A percentile compares a stretch with the other conserved stretches of the same genome.
These are phyloP conservation scores for Pedicia rivosa DNA, from an alignment of 2,888 invertebrate genomes.

Conservation along the genomic window DNA sequence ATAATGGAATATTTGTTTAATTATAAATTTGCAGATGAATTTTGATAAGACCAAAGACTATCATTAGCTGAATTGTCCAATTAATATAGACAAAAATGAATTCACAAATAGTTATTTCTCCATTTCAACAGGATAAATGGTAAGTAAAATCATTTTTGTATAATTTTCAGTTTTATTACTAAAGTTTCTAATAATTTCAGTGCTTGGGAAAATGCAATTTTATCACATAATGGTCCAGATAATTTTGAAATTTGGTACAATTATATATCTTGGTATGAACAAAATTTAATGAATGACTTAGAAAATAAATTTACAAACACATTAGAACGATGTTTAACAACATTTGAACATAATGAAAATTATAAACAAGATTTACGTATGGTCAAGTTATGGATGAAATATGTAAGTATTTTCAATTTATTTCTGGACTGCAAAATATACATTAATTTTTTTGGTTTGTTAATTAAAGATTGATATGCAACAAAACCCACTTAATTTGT, in stretches of 20 bases:
- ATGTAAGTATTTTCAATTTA: constrained; percentile 52
- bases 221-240: constrained; percentile 71
- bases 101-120: background rate
- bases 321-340: constrained; percentile 65
- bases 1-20: no score
- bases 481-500: constrained; percentile 61
- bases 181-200: constrained; percentile 32
- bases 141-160: background rate
- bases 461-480: constrained; percentile 53
- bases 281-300: constrained; percentile 55
- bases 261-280: constrained; percentile 86
- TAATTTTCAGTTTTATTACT: background rate
- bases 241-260: constrained; percentile 81
- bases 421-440: constrained; percentile 2
- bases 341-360: constrained; percentile 63
- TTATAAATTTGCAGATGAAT: no score
- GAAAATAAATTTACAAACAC: constrained; percentile 81
- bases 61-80: background rate
- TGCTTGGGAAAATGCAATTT: constrained; percentile 68
- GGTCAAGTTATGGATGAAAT: constrained; percentile 83
- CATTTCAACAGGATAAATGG: constrained; percentile 4
- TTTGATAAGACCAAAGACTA: no score
- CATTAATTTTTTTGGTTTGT: background rate
- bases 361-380: constrained; percentile 79
- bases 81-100: background rate